Conservation (phyloP, 2,888 invertebrate species). For the Omphaloscelis lunosa region DNA sequence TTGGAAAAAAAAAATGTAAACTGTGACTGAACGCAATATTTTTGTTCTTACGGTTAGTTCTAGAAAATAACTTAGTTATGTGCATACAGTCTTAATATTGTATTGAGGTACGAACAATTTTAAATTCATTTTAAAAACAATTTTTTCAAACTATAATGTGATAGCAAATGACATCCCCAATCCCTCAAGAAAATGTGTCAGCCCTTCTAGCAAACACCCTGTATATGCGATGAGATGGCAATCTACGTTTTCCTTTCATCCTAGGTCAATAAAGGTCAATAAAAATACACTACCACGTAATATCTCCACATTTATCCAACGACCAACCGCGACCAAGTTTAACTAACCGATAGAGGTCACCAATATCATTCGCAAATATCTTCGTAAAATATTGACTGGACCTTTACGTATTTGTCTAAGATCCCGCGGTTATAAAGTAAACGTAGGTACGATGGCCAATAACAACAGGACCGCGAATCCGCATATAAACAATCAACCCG, state of each 20-base stretch:
- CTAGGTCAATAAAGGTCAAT: conserved; percentile 58
- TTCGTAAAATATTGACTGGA: conserved; percentile 61
- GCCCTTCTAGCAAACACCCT: no score
- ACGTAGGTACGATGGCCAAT: conserved; percentile 58
- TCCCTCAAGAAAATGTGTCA: no score
- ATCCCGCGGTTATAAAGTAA: conserved; percentile 57
- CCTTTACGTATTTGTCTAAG: conserved; percentile 65
- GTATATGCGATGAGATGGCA: conserved; percentile 14
- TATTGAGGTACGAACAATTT: no score
- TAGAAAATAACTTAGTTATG: no score
- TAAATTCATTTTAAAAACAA: no score
- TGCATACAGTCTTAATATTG: no score
- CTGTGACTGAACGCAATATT: no score
- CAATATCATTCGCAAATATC: conserved; percentile 59
- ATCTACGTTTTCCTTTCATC: conserved; percentile 50
- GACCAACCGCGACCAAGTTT: conserved; percentile 34
- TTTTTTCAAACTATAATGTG: no score
- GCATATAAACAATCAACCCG: conserved; percentile 74
- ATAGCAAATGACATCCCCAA: no score
- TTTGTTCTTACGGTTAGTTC: neutral
- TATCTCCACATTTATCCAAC: conserved; percentile 39
- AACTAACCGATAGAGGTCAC: conserved; percentile 52
- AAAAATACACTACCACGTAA: conserved; percentile 43
- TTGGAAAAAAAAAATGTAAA: no score
- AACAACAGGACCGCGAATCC: conserved; percentile 68